These are phyloP conservation scores for Anneissia japonica DNA, from an alignment of 35 echinoderm and acorn worm species.

Conservation along the genomic window DNA sequence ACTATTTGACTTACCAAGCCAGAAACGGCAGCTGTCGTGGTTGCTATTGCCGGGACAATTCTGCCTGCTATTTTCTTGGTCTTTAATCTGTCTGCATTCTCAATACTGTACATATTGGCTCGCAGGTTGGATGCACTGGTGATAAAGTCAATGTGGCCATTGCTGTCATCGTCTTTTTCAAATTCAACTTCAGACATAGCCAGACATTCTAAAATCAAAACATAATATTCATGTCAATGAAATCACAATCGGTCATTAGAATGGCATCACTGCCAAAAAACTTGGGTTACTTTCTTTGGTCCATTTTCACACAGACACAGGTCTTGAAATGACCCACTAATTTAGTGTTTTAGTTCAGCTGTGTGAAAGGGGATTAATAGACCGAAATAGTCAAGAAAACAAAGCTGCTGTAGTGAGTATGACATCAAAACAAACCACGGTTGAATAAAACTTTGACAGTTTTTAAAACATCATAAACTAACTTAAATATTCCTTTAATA, in stretches of 20 bases:
- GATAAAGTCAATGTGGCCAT: slow-evolving; percentile 95
- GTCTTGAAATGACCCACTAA: no score
- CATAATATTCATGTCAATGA: no score
- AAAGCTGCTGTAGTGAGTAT: no score
- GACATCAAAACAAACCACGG: no score
- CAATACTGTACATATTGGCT: slow-evolving; percentile 85
- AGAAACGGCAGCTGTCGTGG: slow-evolving; percentile 87
- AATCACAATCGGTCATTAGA: not conserved
- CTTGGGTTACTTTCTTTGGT: no score
- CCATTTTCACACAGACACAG: no score
- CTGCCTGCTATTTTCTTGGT: slow-evolving; percentile 87
- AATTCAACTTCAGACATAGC: slow-evolving; percentile 56
- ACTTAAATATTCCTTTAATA: no score
- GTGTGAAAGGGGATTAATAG: no score
- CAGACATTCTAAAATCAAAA: slow-evolving; percentile 47
- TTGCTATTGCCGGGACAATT: slow-evolving; percentile 95
- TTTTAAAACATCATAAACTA: no score
- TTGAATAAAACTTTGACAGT: no score
- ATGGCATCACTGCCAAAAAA: not conserved
- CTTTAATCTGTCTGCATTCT: slow-evolving; percentile 85
- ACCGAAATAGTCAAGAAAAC: no score
- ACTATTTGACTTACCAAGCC: slow-evolving; percentile 79
- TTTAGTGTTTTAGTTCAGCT: no score
- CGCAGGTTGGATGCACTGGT: slow-evolving; percentile 78
- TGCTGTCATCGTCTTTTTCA: slow-evolving; percentile 95